These are phyloP conservation scores for Lutjanus argentimaculatus DNA, from an alignment of 2,797 vertebrate species.

Conservation along the genomic window DNA sequence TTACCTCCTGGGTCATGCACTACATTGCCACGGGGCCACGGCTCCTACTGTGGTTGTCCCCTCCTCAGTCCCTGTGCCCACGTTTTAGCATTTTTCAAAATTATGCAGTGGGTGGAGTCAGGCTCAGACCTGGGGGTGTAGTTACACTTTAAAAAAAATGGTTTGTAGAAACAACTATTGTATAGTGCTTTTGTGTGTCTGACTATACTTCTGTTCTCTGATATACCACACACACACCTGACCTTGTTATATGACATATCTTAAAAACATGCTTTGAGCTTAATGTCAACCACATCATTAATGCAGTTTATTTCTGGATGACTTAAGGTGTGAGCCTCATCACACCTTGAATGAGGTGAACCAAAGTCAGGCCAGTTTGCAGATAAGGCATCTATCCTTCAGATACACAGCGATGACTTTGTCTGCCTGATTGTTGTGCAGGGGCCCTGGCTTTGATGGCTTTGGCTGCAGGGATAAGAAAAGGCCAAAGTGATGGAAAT, in stretches of 20 bases:
- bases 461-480: constrained; percentile 74
- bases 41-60: no score
- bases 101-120: no score
- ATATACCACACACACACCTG: not conserved
- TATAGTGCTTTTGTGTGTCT: not conserved
- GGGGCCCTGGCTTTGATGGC: constrained; percentile 75
- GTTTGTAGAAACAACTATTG: not conserved
- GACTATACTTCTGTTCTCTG: not conserved
- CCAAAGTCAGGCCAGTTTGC: constrained; percentile 42
- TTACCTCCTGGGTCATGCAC: no score
- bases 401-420: constrained; percentile 82
- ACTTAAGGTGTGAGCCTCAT: constrained; percentile 54
- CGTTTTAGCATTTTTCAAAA: no score
- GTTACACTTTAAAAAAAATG: no score
- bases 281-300: constrained; percentile 32
- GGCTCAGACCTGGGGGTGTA: no score
- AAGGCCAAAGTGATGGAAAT: constrained; percentile 82
- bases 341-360: constrained; percentile 52
- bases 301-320: constrained; percentile 29
- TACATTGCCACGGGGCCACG: no score
- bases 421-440: constrained; percentile 71
- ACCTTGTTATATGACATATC: constrained; percentile 9
- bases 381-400: constrained; percentile 73
- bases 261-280: constrained; percentile 26
- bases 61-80: no score